Conservation (phyloP, 2,797 vertebrate species). For the Anguilla pacifica region DNA sequence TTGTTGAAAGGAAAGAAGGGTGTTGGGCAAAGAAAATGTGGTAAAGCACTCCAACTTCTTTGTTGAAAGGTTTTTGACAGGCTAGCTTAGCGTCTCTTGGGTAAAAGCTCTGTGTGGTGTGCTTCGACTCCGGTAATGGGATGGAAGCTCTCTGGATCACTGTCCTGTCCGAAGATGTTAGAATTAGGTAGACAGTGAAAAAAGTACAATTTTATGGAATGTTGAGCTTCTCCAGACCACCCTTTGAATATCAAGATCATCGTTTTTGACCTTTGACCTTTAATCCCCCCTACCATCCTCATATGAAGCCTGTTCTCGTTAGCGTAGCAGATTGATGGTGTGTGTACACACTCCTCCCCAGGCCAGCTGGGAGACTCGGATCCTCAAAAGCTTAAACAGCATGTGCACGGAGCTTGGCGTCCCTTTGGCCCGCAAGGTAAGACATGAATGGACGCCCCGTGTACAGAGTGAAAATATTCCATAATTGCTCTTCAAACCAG, state of each 20-base stretch:
- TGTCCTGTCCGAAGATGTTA: not conserved
- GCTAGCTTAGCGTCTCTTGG: not conserved
- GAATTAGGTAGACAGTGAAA: not conserved
- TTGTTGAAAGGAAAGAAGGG: not conserved
- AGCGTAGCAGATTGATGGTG: not conserved
- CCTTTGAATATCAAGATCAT: not conserved
- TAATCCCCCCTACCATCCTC: not conserved
- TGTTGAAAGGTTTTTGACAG: not conserved
- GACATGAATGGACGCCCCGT: not conserved
- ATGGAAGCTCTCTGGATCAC: slow-evolving; percentile 1
- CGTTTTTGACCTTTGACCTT: not conserved
- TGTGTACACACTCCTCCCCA: slow-evolving; percentile 55
- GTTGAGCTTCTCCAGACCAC: not conserved
- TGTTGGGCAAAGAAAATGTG: not conserved
- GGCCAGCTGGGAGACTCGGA: slow-evolving; percentile 96
- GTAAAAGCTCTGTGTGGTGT: not conserved
- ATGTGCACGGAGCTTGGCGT: slow-evolving; percentile 93
- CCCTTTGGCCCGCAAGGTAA: slow-evolving; percentile 91
- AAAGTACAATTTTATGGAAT: not conserved
- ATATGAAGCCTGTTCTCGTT: not conserved
- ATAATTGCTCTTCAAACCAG: not conserved
- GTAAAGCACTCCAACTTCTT: not conserved
- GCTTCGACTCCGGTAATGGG: not conserved
- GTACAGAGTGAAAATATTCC: not conserved
- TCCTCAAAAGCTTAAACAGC: slow-evolving; percentile 97